A percentile compares a stretch with the other conserved stretches of the same genome.
Conservation (phyloP, 1,140 invertebrate species). For the Brachionus paranguensis region DNA sequence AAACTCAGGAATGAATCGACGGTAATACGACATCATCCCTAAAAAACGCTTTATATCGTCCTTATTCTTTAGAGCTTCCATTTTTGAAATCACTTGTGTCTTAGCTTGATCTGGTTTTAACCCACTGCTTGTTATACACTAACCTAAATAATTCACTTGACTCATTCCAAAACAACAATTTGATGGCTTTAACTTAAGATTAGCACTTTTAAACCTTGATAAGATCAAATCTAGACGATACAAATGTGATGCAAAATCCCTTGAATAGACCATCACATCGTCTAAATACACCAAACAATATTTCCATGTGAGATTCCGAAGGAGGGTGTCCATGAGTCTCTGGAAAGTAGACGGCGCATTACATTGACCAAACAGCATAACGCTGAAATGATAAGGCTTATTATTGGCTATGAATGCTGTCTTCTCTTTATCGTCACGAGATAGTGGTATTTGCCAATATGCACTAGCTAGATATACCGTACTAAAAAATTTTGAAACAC, state of each 20-base stretch:
- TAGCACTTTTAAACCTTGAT: constrained; percentile 38
- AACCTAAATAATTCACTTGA: constrained; percentile 42
- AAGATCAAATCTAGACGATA: background rate
- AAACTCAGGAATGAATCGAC: constrained; percentile 44
- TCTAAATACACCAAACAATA: constrained; percentile 28
- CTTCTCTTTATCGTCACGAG: background rate
- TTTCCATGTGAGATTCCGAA: constrained; percentile 39
- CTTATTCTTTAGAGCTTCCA: constrained; percentile 39
- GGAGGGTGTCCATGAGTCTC: constrained; percentile 46
- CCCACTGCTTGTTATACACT: constrained; percentile 42
- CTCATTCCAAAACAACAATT: background rate
- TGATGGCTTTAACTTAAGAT: constrained; percentile 41
- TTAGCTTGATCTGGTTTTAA: constrained; percentile 41
- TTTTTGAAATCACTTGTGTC: constrained; percentile 39
- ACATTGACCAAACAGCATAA: constrained; percentile 42
- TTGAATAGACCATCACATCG: constrained; percentile 2
- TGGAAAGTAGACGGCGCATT: constrained; percentile 47
- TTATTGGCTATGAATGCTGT: constrained; percentile 39
- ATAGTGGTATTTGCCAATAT: background rate
- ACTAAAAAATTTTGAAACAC: background rate
- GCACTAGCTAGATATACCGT: background rate
- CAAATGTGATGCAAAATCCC: background rate
- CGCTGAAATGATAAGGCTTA: constrained; percentile 26
- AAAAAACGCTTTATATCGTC: constrained; percentile 44
- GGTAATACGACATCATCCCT: constrained; percentile 44